Conservation (phyloP, 2,113 vertebrate species). For the Salminus brasiliensis region DNA sequence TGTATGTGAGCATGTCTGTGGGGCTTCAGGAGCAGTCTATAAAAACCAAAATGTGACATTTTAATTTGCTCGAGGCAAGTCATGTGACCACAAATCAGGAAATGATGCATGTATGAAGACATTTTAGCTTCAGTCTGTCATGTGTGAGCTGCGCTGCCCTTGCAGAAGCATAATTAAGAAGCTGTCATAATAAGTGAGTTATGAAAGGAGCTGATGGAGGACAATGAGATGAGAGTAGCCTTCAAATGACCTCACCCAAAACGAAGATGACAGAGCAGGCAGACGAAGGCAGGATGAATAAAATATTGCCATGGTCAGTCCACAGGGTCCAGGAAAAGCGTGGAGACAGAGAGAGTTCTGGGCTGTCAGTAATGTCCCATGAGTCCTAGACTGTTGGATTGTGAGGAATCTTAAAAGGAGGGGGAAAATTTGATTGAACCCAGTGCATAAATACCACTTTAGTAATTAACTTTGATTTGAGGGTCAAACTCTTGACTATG, state of each 20-base stretch:
- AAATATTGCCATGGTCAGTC: background rate
- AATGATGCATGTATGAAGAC: conserved; percentile 13
- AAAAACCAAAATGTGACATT: conserved; percentile 6
- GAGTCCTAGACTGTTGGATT: background rate
- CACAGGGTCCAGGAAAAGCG: background rate
- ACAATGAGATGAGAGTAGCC: background rate
- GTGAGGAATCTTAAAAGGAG: background rate
- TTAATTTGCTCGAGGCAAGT: background rate
- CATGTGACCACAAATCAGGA: conserved; percentile 28
- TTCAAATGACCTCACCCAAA: background rate
- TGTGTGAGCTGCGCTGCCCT: background rate
- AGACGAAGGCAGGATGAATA: conserved; percentile 5
- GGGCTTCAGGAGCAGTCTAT: background rate
- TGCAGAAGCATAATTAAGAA: conserved; percentile 14
- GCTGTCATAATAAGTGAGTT: conserved; percentile 18
- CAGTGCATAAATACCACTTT: background rate
- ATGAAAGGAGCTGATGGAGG: background rate
- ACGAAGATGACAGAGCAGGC: background rate
- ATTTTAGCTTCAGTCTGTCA: conserved; percentile 1
- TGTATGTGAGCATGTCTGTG: background rate
- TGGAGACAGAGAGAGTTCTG: background rate
- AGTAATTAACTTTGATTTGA: background rate
- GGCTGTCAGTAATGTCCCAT: background rate
- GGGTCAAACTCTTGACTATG: background rate
- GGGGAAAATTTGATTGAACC: background rate